Evolutionary conservation across 2,113 vertebrate species (phyloP), one percentile per base, ranked within the genome.

Genomic region (Corydoras sp.): DNA sequence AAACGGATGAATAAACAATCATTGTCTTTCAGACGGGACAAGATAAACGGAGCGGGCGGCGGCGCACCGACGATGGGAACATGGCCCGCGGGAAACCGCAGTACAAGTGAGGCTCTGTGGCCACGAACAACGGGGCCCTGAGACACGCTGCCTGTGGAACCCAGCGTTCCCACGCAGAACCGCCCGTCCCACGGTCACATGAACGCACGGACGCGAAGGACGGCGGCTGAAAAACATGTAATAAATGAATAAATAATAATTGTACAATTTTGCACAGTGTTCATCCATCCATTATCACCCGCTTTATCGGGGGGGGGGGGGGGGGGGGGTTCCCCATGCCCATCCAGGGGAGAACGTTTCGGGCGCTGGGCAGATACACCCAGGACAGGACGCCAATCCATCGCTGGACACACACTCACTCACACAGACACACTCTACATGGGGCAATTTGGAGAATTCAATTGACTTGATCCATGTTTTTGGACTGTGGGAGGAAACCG

Each of bases 1-100:
- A 43, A 43, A 67, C 58, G 83, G 75, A 78, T 78, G 54, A 72
- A 79, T 79, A 81, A 81, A 81, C 80, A 76, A 69, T 54, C 68
- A 71, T 70, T 77, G 71, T 71, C 62, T 68, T 68, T 62, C 50
- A 74, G 18, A 62, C 61, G 58, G 56, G 61, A 60, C 15, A 53
- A 59, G 73, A 76, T 48, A 73, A 72, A 60, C n/a, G 55, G 64
- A 74, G 67, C 63, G 71, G 55, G 67, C 56, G 64, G 64, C 24
- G 68, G 55, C 48, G 6, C 62, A 71, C 49, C 66, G 54, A 70
- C 68, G 68, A 74, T 74, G 68, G 32, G 69, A 75, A 78, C 18
- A 48, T 72, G 61, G 68, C 64, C 62, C 68, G 58, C 12, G 62
- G 58, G 64, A 67, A 75, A 73, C 59, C 60, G 2, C 65, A 51